phyloP scores from a whole-genome alignment of 2,113 vertebrate genomes.

The Tetrao urogallus region DNA sequence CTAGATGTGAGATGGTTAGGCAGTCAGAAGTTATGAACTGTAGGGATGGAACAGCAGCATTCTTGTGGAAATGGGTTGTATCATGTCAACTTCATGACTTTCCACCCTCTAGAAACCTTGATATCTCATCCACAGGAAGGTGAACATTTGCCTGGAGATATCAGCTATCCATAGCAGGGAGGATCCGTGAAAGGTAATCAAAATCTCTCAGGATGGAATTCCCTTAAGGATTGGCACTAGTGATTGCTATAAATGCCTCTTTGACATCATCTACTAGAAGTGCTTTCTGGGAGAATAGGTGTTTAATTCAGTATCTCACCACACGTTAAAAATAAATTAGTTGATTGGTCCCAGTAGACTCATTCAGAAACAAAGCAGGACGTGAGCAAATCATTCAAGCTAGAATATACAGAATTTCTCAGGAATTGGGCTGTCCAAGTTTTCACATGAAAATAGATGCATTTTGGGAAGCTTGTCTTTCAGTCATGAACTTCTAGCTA shows the following conservation, averaged over 20 bases:
- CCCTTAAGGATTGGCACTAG: background rate
- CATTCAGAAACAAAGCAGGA: background rate
- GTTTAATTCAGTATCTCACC: slow-evolving; percentile 27
- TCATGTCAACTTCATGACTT: background rate
- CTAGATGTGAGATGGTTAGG: background rate
- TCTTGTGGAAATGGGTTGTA: background rate
- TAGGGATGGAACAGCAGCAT: background rate
- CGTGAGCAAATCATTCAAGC: background rate
- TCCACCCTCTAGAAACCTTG: background rate
- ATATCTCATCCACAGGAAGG: background rate
- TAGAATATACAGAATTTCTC: background rate
- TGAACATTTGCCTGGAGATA: background rate
- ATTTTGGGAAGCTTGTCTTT: background rate
- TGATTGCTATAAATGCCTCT: slow-evolving; percentile 34
- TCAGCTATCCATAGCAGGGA: background rate
- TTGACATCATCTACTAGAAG: background rate
- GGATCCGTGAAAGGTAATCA: background rate
- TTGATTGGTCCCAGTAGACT: slow-evolving; percentile 10
- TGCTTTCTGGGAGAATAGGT: background rate
- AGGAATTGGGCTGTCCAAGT: background rate
- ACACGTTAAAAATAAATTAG: slow-evolving; percentile 20
- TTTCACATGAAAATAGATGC: background rate
- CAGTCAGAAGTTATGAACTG: background rate
- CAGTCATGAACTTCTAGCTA: background rate
- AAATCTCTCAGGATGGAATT: slow-evolving; percentile 7